Evolutionary conservation across 2,113 vertebrate genomes (phyloP).

Genomic region (Etheostoma cragini): DNA sequence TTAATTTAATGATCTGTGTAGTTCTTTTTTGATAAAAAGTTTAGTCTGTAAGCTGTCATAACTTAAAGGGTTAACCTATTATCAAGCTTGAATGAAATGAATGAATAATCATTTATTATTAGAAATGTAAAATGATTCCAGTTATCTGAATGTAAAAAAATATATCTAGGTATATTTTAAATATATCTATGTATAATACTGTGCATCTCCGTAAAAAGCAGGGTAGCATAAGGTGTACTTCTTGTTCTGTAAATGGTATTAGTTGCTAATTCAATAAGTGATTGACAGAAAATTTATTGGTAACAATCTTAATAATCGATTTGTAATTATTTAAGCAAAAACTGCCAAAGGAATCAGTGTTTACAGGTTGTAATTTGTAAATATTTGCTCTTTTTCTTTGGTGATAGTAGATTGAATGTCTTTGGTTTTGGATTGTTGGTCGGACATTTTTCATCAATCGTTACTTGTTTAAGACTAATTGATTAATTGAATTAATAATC

Average conservation of each 20-base stretch:
- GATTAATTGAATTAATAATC: background rate
- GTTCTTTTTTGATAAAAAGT: background rate
- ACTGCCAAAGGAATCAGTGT: no score
- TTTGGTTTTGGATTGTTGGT: background rate
- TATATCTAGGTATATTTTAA: no score
- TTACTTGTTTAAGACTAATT: background rate
- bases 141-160: background rate
- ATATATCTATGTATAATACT: no score
- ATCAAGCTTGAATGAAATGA: no score
- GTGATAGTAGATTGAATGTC: background rate
- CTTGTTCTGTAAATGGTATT: background rate
- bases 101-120: background rate
- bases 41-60: background rate
- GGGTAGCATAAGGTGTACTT: background rate
- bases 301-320: background rate
- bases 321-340: no score
- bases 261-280: background rate
- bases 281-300: background rate
- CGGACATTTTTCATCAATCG: background rate
- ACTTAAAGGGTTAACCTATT: no score
- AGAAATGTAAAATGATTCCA: background rate
- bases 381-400: background rate
- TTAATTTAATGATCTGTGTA: background rate
- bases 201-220: background rate
- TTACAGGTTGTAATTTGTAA: background rate